A percentile compares a stretch with the other conserved stretches of the same genome.
Evolutionary conservation across 2,797 vertebrate species (phyloP).

Genomic region (Cuniculus paca): DNA sequence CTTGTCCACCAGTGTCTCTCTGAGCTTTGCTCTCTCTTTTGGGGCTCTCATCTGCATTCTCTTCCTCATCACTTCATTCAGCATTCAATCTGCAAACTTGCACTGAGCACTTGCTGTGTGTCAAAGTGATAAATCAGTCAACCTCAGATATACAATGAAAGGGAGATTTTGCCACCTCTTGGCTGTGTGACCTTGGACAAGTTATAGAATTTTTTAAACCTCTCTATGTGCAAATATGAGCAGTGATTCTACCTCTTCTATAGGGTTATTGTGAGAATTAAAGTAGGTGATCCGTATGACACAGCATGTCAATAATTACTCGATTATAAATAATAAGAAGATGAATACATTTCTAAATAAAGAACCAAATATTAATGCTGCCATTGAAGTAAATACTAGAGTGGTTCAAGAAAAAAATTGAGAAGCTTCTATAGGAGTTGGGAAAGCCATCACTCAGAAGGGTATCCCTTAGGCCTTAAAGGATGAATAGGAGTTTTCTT

Average conservation of each 20-base stretch:
- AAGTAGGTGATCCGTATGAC: neutral
- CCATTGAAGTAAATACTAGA: neutral
- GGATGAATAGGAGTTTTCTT: neutral
- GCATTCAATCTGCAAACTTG: neutral
- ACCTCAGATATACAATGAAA: rapidly evolving
- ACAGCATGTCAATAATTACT: neutral
- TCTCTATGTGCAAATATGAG: neutral
- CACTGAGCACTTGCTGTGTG: too few species aligned
- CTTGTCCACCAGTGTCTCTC: neutral
- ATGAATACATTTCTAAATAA: neutral
- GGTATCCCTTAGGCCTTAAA: neutral
- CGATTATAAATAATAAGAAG: neutral
- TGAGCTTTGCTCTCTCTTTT: neutral
- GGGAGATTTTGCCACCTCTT: rapidly evolving
- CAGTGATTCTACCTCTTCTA: too few species aligned
- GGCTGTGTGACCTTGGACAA: neutral
- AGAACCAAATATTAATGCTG: neutral
- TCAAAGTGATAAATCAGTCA: neutral
- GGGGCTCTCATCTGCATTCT: neutral
- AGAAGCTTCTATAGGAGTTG: neutral
- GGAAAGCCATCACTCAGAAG: neutral
- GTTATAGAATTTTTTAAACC: neutral
- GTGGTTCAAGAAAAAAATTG: neutral
- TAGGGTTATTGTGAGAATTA: neutral
- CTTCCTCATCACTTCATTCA: neutral